Evolutionary conservation across 2,888 invertebrate species (phyloP), one percentile per base, ranked within the genome.

Genomic region (Ellobium chinense): DNA sequence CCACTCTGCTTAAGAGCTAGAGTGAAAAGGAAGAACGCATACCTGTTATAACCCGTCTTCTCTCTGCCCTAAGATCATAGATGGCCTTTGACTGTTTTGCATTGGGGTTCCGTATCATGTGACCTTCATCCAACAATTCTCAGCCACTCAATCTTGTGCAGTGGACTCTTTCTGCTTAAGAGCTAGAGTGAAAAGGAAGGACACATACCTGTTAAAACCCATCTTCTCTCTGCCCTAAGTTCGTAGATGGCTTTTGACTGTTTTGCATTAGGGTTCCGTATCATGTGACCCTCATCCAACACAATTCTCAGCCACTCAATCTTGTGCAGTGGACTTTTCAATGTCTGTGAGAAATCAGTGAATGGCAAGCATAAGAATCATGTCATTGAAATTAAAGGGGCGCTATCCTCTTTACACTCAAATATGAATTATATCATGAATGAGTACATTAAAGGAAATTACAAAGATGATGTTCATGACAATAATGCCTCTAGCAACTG

Each of bases 41-140:
- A 89, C 89, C 89, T 70, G 87, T 88, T 9, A 89, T 80, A 4
- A 88, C 85, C 89, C 89, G 88, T 81, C 84, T 86, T 68, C 89
- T 84, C 34, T 87, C 81, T n/a, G 88, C 85, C 58, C 85, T 83
- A 24, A 89, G 82, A n/a, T 85, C 82, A 66, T 83, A 72, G 27
- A 88, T 86, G 37, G 94, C 97, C 93, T 98, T 97, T 0, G 99
- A 99, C 88, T 99, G 94, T 93, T 99, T 99, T 94, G 99, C 99
- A 93, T 99, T 98, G 93, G 99, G 99, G 94, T 99, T 99, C 94
- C 99, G 99, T 98, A 99, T 99, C 85, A 98, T 95, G 94, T 99
- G 99, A 72, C 99, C 99, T 94, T 99, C 99, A 93, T 99, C 99
- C 88, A 99, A 99, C 99, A 97, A 99, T 98, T 93, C 99, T 98